Evolutionary conservation across 2,797 vertebrate species (phyloP).

Genomic region (Catamblyrhynchus diadema): DNA sequence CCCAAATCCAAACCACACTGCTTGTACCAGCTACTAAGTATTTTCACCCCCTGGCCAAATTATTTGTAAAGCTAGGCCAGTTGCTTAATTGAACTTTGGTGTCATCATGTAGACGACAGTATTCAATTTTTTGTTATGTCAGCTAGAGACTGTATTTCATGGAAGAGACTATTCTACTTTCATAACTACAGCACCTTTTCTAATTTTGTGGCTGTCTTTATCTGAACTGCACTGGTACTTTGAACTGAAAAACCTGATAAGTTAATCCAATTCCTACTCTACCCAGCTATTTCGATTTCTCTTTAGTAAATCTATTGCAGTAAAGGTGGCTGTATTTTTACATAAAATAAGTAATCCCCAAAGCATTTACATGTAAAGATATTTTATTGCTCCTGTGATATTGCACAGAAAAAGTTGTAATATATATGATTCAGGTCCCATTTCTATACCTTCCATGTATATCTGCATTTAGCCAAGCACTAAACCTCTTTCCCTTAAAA

Average conservation of each 20-base stretch:
- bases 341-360: neutral
- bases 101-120: neutral
- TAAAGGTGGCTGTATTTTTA: neutral
- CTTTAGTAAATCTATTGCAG: neutral
- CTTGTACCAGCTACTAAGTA: neutral
- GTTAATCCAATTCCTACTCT: neutral
- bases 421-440: neutral
- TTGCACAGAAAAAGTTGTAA: neutral
- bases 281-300: neutral
- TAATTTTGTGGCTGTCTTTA: neutral
- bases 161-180: neutral
- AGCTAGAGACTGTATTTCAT: neutral
- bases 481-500: neutral
- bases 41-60: neutral
- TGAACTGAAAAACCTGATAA: neutral
- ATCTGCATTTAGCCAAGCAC: neutral
- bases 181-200: neutral
- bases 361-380: neutral
- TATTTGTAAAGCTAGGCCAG: neutral
- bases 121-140: neutral
- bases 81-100: neutral
- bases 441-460: neutral
- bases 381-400: neutral
- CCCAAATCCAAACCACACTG: rapidly evolving
- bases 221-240: neutral